Percentiles rank a stretch among this genome's conserved stretches.
phyloP scores from a whole-genome alignment of 1,140 invertebrate species.

The Rhopalosiphum padi region DNA sequence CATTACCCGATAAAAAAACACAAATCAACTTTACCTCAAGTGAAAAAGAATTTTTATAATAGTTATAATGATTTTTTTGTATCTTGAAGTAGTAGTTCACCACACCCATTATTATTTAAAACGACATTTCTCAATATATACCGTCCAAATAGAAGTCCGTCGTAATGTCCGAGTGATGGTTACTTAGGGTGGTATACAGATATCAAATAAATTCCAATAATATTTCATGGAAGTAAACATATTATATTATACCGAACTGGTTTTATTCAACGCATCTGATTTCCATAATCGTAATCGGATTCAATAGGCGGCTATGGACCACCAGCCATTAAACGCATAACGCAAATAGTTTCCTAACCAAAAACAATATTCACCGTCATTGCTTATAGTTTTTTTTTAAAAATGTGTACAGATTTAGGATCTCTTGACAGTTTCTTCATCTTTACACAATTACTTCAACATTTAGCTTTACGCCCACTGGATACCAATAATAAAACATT shows the following conservation, averaged over 20 bases:
- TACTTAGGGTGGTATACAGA: background rate
- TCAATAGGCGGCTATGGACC: background rate
- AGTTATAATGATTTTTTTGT: background rate
- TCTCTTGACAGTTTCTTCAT: background rate
- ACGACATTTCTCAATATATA: background rate
- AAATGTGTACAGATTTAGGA: background rate
- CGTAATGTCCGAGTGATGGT: background rate
- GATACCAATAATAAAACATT: background rate
- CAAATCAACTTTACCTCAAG: background rate
- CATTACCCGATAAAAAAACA: background rate
- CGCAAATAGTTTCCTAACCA: background rate
- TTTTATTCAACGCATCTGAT: background rate
- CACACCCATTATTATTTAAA: background rate
- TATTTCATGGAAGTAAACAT: conserved; percentile 30
- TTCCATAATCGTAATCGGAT: conserved; percentile 33
- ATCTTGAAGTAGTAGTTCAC: background rate
- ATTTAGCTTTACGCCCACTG: background rate
- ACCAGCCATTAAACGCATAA: conserved; percentile 19
- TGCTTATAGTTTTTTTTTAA: background rate
- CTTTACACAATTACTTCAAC: background rate
- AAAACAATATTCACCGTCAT: conserved; percentile 16
- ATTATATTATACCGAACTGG: conserved; percentile 15
- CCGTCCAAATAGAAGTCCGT: background rate
- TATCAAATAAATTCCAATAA: conserved; percentile 37
- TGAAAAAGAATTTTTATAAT: background rate